Percentiles rank a stretch among this genome's conserved stretches.
Conservation (phyloP, 2,113 vertebrate species). For the Tenrec ecaudatus region DNA sequence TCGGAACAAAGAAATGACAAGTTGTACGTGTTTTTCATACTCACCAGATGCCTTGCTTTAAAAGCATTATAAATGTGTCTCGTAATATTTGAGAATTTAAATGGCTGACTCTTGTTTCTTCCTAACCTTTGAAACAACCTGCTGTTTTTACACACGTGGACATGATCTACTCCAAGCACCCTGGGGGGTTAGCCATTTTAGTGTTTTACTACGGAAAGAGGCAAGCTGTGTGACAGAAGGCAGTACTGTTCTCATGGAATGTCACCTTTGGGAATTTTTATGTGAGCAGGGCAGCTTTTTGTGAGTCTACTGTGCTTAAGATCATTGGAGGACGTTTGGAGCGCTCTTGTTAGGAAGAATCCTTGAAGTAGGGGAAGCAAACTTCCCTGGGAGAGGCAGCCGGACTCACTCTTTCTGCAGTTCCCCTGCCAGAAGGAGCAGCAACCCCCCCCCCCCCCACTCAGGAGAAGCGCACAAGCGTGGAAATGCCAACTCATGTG, state of each 20-base stretch:
- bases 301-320: neutral
- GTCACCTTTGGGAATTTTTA: constrained; percentile 30
- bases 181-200: constrained; percentile 25
- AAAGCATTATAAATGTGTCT: constrained; percentile 21
- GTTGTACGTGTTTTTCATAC: neutral
- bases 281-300: neutral
- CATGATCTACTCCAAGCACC: neutral
- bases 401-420: neutral
- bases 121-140: constrained; percentile 25
- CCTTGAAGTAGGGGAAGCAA: neutral
- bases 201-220: constrained; percentile 21
- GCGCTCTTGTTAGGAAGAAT: neutral
- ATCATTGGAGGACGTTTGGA: constrained; percentile 28
- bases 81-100: constrained; percentile 57
- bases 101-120: constrained; percentile 53
- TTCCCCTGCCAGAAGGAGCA: neutral
- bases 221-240: neutral
- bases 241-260: neutral
- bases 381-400: neutral
- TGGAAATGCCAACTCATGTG: neutral
- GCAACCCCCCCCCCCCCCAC: neutral
- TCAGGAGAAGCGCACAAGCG: no score
- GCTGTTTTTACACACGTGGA: neutral
- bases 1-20: neutral
- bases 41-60: constrained; percentile 22